phyloP scores from a whole-genome alignment of 2,797 vertebrate species.

The Ara ararauna region DNA sequence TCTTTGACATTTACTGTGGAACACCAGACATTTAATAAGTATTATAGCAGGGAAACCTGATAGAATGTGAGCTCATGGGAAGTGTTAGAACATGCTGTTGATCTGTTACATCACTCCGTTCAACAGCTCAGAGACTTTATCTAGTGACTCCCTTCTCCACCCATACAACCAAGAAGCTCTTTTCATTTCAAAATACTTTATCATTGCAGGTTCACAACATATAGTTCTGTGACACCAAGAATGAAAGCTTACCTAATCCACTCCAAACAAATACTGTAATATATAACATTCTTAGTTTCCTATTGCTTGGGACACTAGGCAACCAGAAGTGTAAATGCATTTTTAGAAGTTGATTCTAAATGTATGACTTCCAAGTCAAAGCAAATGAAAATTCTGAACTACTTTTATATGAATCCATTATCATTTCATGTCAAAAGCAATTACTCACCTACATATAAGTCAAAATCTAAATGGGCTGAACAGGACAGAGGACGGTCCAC shows the following conservation, averaged over 20 bases:
- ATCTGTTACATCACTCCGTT: neutral
- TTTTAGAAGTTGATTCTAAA: neutral
- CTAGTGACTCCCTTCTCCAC: neutral
- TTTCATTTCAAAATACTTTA: neutral
- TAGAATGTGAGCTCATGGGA: neutral
- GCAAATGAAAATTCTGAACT: neutral
- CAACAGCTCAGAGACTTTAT: neutral
- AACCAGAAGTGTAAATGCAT: neutral
- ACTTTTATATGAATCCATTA: neutral
- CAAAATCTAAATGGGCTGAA: neutral
- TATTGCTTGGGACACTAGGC: neutral
- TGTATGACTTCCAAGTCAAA: neutral
- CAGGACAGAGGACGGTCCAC: neutral
- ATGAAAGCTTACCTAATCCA: neutral
- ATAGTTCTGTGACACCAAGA: neutral
- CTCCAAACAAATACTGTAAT: neutral
- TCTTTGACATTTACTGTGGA: neutral
- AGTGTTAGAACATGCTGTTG: neutral
- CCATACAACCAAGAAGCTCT: neutral
- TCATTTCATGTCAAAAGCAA: neutral
- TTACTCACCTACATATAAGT: conserved; percentile 23
- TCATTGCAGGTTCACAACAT: neutral
- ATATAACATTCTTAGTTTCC: neutral
- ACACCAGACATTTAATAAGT: neutral
- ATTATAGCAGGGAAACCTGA: neutral